Base-by-base conservation (phyloP, 23 tunicate genomes). In the Pegea sp. region DNA sequence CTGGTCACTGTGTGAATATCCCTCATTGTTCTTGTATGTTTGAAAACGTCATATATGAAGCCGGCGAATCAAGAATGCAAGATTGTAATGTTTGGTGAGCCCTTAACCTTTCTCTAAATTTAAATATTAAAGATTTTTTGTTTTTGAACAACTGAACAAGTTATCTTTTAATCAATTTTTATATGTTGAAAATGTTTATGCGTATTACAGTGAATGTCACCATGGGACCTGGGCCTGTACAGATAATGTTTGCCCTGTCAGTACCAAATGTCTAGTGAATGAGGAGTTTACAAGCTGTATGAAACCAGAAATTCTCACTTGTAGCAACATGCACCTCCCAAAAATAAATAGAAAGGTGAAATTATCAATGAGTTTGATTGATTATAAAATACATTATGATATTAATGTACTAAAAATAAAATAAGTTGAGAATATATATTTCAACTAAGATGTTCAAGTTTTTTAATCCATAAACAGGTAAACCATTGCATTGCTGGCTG, bases 151-250 rank as follows among this genome's bases (percentile, higher is more conserved):
- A 8, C 11, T 38, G 11, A 16, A 38, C 16, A 38, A 38, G 46
- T 16, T 38, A 38, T 16, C 11, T 38, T 38, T 38, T 8, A 11
- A 11, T 38, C 46, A 38, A 38, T 8, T 8, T n/a, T 8, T 8
- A 16, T 38, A 38, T 38, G 13, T 38, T 51, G 20, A 8, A 7
- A 51, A n/a, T 16, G 19, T 11, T 28, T 34, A 55, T 6, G 16
- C 6, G 16, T 55, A 7, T 31, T 33, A 28, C 56, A 84, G 95
- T 56, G 95, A 84, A 33, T 84, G 95, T 57, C 95, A 84, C 33
- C 66, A 69, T 13, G 95, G 95, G 29, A 68, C 73, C 34, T 84
- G 95, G 95, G 84, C 75, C n/a, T 84, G 95, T 38, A 84, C 95
- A 19, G 84, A 74, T 44, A 84, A 84, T 34, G 57, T 60, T 13